These are phyloP conservation scores for Dynastes grantii DNA, from an alignment of 2,888 invertebrate genomes.

Conservation along the genomic window DNA sequence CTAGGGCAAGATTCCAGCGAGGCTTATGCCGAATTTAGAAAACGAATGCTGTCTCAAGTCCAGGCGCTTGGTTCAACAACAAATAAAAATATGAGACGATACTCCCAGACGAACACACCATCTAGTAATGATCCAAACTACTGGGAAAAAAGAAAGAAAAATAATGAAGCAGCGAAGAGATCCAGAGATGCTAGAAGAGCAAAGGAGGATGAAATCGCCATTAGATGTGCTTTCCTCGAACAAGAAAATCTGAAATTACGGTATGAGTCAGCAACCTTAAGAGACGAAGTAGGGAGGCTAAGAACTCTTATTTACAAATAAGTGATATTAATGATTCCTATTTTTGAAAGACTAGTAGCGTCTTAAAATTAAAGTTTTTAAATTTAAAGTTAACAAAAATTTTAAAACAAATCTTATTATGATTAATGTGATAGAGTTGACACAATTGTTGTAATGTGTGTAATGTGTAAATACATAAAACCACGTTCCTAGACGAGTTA, in stretches of 20 bases:
- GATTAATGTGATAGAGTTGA: too few relatives aligned
- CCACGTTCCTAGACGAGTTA: too few relatives aligned
- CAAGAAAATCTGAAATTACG: slow-evolving; percentile 88
- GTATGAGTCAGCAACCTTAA: slow-evolving; percentile 71
- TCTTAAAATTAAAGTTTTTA: too few relatives aligned
- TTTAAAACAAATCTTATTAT: too few relatives aligned
- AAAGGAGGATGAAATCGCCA: slow-evolving; percentile 94
- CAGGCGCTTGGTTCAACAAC: slow-evolving; percentile 69
- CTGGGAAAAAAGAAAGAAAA: slow-evolving; percentile 89
- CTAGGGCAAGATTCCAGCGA: slow-evolving; percentile 75
- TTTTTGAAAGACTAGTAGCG: too few relatives aligned
- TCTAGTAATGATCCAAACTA: slow-evolving; percentile 81
- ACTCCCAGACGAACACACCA: slow-evolving; percentile 55
- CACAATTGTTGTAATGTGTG: too few relatives aligned
- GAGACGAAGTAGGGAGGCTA: slow-evolving; percentile 61
- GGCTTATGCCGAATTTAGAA: slow-evolving; percentile 81
- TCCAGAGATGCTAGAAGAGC: slow-evolving; percentile 91
- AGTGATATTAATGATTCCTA: neutral
- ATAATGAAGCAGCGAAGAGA: slow-evolving; percentile 96
- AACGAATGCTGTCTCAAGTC: slow-evolving; percentile 80
- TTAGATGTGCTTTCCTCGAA: slow-evolving; percentile 89
- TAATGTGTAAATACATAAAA: too few relatives aligned
- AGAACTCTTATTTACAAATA: slow-evolving; percentile 53
- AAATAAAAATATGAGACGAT: slow-evolving; percentile 83
- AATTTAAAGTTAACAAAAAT: too few relatives aligned